phyloP scores from a whole-genome alignment of 2,113 vertebrate genomes.

The Oncorhynchus nerka region DNA sequence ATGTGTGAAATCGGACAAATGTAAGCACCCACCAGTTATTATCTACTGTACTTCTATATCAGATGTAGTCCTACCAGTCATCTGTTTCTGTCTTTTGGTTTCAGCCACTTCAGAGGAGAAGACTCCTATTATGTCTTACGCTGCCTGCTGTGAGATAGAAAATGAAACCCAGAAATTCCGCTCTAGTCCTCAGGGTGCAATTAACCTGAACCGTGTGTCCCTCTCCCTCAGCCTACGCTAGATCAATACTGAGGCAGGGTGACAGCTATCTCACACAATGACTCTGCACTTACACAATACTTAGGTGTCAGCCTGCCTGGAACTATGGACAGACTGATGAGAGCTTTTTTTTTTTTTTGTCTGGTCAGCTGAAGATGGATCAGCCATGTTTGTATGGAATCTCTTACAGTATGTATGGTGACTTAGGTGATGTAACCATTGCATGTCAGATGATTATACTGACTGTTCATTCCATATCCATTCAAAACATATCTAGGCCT shows the following conservation, averaged over 20 bases:
- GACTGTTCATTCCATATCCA: not conserved
- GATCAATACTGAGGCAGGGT: constrained; percentile 25
- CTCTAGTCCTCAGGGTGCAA: constrained; percentile 33
- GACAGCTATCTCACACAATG: constrained; percentile 36
- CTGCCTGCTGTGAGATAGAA: not conserved
- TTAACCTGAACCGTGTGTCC: constrained; percentile 9
- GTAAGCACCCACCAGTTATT: too few relatives aligned
- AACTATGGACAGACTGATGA: not conserved
- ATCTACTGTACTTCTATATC: too few relatives aligned
- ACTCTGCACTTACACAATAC: constrained; percentile 28
- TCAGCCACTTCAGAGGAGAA: too few relatives aligned
- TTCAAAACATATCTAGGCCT: not conserved
- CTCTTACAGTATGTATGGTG: not conserved
- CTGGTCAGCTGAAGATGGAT: not conserved
- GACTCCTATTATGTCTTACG: not conserved
- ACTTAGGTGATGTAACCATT: too few relatives aligned
- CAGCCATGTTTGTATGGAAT: not conserved
- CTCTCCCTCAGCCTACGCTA: not conserved
- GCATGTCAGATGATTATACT: not conserved
- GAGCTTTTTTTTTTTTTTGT: not conserved
- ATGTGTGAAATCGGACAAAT: too few relatives aligned
- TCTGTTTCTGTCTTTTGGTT: too few relatives aligned
- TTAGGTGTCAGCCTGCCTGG: constrained; percentile 31
- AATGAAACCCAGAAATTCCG: constrained; percentile 5
- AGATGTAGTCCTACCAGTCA: too few relatives aligned